Percentiles rank a stretch among this genome's conserved stretches.
These are phyloP conservation scores for Nematopogon swammerdamellus DNA, from an alignment of 2,888 invertebrate genomes.

Conservation along the genomic window DNA sequence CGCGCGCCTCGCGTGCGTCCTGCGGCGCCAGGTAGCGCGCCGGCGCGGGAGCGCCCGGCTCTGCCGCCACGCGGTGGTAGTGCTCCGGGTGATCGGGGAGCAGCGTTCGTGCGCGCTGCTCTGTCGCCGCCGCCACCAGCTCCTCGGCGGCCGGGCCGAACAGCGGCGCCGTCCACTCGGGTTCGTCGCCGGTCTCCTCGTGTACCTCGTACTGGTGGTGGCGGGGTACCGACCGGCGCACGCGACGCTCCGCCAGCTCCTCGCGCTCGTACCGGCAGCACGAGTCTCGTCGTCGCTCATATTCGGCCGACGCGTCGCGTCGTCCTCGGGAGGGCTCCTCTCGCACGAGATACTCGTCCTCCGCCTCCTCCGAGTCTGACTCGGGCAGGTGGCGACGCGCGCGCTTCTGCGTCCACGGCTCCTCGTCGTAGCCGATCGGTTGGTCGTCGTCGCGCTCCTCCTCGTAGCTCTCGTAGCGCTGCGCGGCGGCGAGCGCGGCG, in stretches of 20 bases:
- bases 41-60: slow-evolving; percentile 18
- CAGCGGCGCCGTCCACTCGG: slow-evolving; percentile 11
- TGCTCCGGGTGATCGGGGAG: slow-evolving; percentile 21
- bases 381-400: slow-evolving; percentile 6
- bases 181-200: slow-evolving; percentile 28
- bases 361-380: slow-evolving; percentile 25
- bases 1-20: slow-evolving; percentile 16
- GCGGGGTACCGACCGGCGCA: slow-evolving; percentile 18
- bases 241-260: slow-evolving; percentile 14
- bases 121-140: slow-evolving; percentile 30
- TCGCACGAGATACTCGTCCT: slow-evolving; percentile 29
- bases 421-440: slow-evolving; percentile 18
- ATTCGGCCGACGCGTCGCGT: too few species aligned
- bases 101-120: slow-evolving; percentile 20
- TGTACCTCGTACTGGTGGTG: slow-evolving; percentile 45
- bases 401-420: slow-evolving; percentile 7
- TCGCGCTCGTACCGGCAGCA: slow-evolving; percentile 11
- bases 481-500: slow-evolving; percentile 2
- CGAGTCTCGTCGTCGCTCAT: not conserved
- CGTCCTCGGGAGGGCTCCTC: too few species aligned
- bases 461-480: slow-evolving; percentile 15
- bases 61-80: slow-evolving; percentile 33
- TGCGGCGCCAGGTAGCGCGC: slow-evolving; percentile 18
- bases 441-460: slow-evolving; percentile 19
- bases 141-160: slow-evolving; percentile 36